Conservation (phyloP, 2,888 invertebrate genomes). For the Petrolisthes manimaculis region DNA sequence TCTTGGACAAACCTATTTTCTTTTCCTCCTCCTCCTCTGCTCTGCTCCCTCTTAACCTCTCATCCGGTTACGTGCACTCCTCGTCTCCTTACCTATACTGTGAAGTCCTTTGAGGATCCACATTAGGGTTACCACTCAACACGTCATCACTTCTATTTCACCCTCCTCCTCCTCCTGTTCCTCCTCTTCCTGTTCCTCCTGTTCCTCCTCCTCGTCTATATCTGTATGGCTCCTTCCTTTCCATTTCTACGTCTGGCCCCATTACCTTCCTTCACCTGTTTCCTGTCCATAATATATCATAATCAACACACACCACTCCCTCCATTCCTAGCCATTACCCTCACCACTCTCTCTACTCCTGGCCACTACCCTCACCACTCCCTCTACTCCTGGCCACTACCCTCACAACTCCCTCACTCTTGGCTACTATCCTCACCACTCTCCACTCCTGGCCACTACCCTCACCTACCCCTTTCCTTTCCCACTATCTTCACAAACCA, state of each 20-base stretch:
- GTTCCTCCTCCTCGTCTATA: neutral
- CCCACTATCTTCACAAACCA: neutral
- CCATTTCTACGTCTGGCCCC: neutral
- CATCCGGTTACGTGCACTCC: neutral
- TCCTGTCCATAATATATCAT: neutral
- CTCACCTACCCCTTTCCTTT: neutral
- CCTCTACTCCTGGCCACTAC: neutral
- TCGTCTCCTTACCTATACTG: neutral
- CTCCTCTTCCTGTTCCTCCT: neutral
- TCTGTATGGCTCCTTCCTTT: neutral
- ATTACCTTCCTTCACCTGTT: neutral
- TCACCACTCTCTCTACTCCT: slow-evolving; percentile 19
- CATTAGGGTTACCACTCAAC: no score
- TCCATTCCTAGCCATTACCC: neutral
- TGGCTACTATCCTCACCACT: neutral
- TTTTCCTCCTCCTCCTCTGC: neutral
- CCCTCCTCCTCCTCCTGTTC: neutral
- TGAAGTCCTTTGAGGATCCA: no score
- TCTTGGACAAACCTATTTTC: neutral
- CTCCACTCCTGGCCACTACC: neutral
- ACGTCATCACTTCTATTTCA: no score
- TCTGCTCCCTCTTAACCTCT: neutral
- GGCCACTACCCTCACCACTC: neutral
- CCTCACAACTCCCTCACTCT: neutral
- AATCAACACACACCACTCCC: neutral